Conservation (phyloP, 2,797 vertebrate genomes). For the Chelidonichthys spinosus region DNA sequence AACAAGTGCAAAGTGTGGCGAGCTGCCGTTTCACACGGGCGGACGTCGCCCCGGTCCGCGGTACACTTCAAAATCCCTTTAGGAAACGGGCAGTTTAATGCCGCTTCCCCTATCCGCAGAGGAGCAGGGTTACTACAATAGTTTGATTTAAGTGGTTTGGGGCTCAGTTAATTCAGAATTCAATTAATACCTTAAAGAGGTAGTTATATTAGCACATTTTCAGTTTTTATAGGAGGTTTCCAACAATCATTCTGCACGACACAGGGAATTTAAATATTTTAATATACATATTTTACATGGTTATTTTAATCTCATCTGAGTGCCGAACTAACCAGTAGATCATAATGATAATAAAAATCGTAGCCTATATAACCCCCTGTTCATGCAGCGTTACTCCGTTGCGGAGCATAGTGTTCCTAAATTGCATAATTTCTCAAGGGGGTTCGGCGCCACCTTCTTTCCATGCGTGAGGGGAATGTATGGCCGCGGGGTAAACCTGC, state of each 20-base stretch:
- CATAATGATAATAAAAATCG: background rate
- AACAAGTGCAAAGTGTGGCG: slow-evolving; percentile 76
- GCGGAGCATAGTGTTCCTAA: background rate
- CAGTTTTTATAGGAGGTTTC: background rate
- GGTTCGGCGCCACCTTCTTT: slow-evolving; percentile 7
- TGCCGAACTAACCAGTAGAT: background rate
- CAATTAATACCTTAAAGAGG: background rate
- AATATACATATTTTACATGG: too few species aligned
- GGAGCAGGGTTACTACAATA: too few species aligned
- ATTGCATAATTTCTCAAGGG: slow-evolving; percentile 2
- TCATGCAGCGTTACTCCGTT: background rate
- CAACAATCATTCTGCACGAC: background rate
- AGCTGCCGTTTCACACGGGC: slow-evolving; percentile 26
- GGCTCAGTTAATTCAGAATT: background rate
- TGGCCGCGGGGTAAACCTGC: slow-evolving; percentile 2
- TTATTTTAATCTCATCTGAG: background rate
- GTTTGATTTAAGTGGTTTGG: accelerated
- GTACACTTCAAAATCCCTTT: background rate
- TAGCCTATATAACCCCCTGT: too few species aligned
- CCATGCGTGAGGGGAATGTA: background rate
- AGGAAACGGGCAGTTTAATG: background rate
- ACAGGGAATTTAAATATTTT: background rate
- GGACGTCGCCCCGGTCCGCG: background rate
- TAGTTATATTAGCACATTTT: background rate
- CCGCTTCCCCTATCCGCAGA: background rate